phyloP scores from a whole-genome alignment of 2,113 vertebrate genomes.

The Poicephalus gulielmi region DNA sequence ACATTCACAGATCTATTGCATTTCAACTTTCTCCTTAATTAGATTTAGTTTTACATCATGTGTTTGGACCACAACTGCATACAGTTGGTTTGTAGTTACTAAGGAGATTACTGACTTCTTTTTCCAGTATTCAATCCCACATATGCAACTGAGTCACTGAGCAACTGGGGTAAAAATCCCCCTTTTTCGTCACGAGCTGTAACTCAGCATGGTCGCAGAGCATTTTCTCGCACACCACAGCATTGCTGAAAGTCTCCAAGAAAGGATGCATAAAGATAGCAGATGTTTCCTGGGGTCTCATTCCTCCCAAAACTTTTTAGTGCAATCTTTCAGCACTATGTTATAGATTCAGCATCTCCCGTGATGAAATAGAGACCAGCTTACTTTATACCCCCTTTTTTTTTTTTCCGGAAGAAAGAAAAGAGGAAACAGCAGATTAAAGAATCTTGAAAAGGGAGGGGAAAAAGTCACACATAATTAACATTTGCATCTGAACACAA shows the following conservation, averaged over 20 bases:
- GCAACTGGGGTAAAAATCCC: conserved; percentile 55
- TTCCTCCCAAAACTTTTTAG: conserved; percentile 71
- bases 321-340: conserved; percentile 59
- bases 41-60: conserved; percentile 44
- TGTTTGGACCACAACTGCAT: conserved; percentile 66
- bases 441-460: conserved; percentile 59
- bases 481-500: conserved; percentile 68
- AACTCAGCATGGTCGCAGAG: conserved; percentile 69
- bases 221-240: conserved; percentile 61
- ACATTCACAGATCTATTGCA: conserved; percentile 39
- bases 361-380: conserved; percentile 58
- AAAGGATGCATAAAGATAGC: conserved; percentile 68
- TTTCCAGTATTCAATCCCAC: conserved; percentile 74
- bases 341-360: conserved; percentile 61
- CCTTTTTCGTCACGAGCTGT: conserved; percentile 67
- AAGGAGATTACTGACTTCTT: conserved; percentile 72
- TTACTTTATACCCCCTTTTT: conserved; percentile 34
- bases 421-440: conserved; percentile 76
- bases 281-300: conserved; percentile 69
- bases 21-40: conserved; percentile 53
- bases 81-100: conserved; percentile 67
- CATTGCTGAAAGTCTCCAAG: conserved; percentile 69
- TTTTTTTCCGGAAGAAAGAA: conserved; percentile 14
- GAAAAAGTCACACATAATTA: conserved; percentile 50
- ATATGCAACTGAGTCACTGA: conserved; percentile 73